Evolutionary conservation across 2,797 vertebrate genomes (phyloP).

Genomic region (Lagocephalus sceleratus): DNA sequence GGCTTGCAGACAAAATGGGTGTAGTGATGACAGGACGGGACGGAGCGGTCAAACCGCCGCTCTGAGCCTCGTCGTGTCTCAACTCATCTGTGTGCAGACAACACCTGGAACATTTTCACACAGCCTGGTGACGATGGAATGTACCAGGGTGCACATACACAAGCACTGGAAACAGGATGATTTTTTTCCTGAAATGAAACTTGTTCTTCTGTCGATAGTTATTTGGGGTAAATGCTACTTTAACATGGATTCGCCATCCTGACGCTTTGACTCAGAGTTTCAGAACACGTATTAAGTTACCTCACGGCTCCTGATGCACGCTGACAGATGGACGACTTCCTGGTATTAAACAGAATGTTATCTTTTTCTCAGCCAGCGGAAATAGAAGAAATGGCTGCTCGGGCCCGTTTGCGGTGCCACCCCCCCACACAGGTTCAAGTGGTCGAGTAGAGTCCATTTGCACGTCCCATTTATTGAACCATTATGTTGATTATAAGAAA

Average conservation of each 20-base stretch:
- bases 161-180: neutral
- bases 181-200: no score
- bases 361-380: slow-evolving; percentile 28
- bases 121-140: slow-evolving; percentile 3
- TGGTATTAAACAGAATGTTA: slow-evolving; percentile 11
- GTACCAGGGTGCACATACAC: no score
- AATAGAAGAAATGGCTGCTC: slow-evolving; percentile 33
- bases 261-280: no score
- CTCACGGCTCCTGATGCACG: no score
- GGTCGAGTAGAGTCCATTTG: neutral
- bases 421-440: slow-evolving; percentile 7
- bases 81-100: slow-evolving; percentile 33
- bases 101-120: neutral
- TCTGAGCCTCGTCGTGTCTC: slow-evolving; percentile 32
- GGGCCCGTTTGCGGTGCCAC: slow-evolving; percentile 34
- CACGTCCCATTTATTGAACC: slow-evolving; percentile 18
- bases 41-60: slow-evolving; percentile 32
- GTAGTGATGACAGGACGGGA: slow-evolving; percentile 35
- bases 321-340: no score
- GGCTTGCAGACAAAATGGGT: slow-evolving; percentile 29
- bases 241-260: no score
- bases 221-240: no score
- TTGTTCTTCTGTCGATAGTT: slow-evolving; percentile 4
- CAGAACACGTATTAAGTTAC: no score
- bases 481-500: slow-evolving; percentile 31